phyloP scores from a whole-genome alignment of 2,113 vertebrate species.

The Theristicus caerulescens region DNA sequence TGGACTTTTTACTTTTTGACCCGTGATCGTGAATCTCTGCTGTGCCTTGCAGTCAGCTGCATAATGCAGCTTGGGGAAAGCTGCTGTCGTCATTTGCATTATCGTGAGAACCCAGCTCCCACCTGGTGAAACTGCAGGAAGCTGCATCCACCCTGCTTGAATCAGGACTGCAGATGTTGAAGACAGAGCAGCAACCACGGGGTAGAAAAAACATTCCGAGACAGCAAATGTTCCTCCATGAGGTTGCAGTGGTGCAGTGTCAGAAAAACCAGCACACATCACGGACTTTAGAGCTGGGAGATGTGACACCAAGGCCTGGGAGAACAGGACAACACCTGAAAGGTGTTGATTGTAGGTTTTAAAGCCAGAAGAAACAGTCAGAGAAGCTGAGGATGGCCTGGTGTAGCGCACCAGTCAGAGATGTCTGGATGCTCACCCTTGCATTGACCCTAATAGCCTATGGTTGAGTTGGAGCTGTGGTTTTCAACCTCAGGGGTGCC shows the following conservation, averaged over 20 bases:
- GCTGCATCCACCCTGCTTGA: background rate
- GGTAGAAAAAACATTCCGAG: background rate
- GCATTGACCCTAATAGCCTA: background rate
- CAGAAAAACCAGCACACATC: background rate
- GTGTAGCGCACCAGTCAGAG: background rate
- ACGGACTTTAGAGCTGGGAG: background rate
- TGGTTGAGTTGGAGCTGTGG: background rate
- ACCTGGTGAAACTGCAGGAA: background rate
- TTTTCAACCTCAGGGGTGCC: background rate
- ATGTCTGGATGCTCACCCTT: background rate
- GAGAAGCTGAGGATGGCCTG: background rate
- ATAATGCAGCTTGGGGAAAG: background rate
- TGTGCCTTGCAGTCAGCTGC: background rate
- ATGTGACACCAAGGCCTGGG: background rate
- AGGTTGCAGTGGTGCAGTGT: accelerated
- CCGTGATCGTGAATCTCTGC: background rate
- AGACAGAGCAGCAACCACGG: background rate
- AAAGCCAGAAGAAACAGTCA: background rate
- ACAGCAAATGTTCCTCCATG: background rate
- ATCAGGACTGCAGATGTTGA: background rate
- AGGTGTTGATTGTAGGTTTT: background rate
- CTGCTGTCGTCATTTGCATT: background rate
- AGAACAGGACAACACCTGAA: background rate
- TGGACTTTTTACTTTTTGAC: background rate
- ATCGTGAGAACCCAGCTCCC: background rate